Conservation (phyloP, 2,888 invertebrate species). For the Eristalis intricaria region DNA sequence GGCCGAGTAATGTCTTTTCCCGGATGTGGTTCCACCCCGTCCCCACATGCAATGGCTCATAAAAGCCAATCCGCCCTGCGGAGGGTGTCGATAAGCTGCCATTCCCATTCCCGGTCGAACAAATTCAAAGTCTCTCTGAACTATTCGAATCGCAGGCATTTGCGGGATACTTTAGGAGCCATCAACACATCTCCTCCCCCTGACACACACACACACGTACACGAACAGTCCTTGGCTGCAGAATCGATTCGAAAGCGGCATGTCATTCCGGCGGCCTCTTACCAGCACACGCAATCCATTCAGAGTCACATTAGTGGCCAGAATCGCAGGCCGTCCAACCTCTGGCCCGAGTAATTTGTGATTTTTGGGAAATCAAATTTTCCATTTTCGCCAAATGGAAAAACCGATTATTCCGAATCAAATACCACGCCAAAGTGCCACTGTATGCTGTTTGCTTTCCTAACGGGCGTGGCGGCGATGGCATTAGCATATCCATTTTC, state of each 20-base stretch:
- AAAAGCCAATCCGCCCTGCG: slow-evolving; percentile 6
- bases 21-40: not conserved
- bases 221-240: slow-evolving; percentile 13
- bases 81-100: not conserved
- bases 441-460: not conserved
- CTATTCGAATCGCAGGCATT: slow-evolving; percentile 26
- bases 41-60: slow-evolving; percentile 6
- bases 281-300: slow-evolving; percentile 15
- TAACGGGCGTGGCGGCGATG: not conserved
- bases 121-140: slow-evolving; percentile 37
- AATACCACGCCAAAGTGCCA: not conserved
- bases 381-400: slow-evolving; percentile 22
- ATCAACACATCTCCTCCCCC: not conserved
- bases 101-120: not conserved
- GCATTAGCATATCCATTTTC: slow-evolving; percentile 15
- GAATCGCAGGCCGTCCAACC: slow-evolving; percentile 18
- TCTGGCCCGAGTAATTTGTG: slow-evolving; percentile 29
- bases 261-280: not conserved
- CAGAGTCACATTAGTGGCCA: slow-evolving; percentile 42
- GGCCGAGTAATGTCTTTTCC: not conserved
- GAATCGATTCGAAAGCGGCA: slow-evolving; percentile 5
- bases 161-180: slow-evolving; percentile 8
- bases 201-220: not conserved
- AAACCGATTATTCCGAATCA: slow-evolving; percentile 39
- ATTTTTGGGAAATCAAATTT: slow-evolving; percentile 55